These are phyloP conservation scores for Pteronotus mesoamericanus DNA, from an alignment of 2,797 vertebrate genomes.

Conservation along the genomic window DNA sequence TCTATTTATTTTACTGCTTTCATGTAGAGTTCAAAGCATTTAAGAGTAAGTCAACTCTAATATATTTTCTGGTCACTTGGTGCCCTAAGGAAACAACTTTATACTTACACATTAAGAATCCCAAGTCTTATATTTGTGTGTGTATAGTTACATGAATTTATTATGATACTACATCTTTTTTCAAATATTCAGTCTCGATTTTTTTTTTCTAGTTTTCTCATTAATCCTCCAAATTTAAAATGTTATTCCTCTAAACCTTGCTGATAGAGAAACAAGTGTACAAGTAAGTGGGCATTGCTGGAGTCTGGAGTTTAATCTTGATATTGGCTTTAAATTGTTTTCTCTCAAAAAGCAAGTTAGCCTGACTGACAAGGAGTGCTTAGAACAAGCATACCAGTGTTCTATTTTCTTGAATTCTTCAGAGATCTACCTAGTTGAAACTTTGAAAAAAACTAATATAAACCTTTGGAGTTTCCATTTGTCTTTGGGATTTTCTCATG, in stretches of 20 bases:
- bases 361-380: neutral
- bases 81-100: neutral
- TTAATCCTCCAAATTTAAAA: neutral
- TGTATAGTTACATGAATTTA: neutral
- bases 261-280: neutral
- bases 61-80: neutral
- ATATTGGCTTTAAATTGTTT: neutral
- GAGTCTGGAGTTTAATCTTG: neutral
- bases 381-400: neutral
- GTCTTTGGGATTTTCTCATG: neutral
- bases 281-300: neutral
- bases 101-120: neutral
- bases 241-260: neutral
- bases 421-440: neutral
- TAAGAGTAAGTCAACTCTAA: neutral
- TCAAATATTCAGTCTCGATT: neutral
- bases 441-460: neutral
- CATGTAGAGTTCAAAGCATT: neutral
- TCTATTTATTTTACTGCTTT: neutral
- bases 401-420: neutral
- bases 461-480: neutral
- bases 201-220: neutral
- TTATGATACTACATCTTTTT: neutral
- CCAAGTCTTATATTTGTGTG: neutral
- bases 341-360: neutral